A percentile compares a stretch with the other conserved stretches of the same genome.
Conservation (phyloP, 2,113 vertebrate genomes). For the Gymnarchus niloticus region DNA sequence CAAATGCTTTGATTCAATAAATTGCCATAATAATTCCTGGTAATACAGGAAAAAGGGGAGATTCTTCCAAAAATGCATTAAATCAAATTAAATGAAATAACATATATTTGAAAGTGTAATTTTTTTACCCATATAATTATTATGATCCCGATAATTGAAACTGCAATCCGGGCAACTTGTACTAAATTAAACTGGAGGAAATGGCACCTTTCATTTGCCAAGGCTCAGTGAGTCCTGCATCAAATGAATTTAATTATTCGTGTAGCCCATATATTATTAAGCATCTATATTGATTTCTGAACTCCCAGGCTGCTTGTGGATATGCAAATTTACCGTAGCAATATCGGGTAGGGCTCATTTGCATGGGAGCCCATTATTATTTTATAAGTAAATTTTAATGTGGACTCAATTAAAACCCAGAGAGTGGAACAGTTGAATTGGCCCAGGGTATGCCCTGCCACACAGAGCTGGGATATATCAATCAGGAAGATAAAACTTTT, state of each 20-base stretch:
- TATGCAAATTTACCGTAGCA: conserved; percentile 62
- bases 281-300: conserved; percentile 76
- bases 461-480: conserved; percentile 59
- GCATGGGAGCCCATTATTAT: conserved; percentile 71
- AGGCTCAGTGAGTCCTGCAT: conserved; percentile 62
- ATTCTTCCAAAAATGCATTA: conserved; percentile 44
- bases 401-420: conserved; percentile 73
- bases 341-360: conserved; percentile 65
- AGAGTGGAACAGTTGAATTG: conserved; percentile 65
- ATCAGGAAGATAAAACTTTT: conserved; percentile 63
- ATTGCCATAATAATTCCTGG: conserved; percentile 51
- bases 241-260: conserved; percentile 72
- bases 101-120: conserved; percentile 65
- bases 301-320: conserved; percentile 64
- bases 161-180: conserved; percentile 55
- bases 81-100: conserved; percentile 63
- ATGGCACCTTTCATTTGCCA: conserved; percentile 58
- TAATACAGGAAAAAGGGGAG: conserved; percentile 44
- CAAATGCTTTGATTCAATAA: conserved; percentile 54
- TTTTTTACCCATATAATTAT: conserved; percentile 58
- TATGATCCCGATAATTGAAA: conserved; percentile 62
- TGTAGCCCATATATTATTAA: conserved; percentile 71
- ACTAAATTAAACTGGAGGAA: conserved; percentile 62
- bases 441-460: conserved; percentile 58
- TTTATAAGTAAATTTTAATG: conserved; percentile 74